Percentiles rank a stretch among this genome's conserved stretches.
Evolutionary conservation across 2,888 invertebrate genomes (phyloP).

Genomic region (Rhyacophila evoluta): DNA sequence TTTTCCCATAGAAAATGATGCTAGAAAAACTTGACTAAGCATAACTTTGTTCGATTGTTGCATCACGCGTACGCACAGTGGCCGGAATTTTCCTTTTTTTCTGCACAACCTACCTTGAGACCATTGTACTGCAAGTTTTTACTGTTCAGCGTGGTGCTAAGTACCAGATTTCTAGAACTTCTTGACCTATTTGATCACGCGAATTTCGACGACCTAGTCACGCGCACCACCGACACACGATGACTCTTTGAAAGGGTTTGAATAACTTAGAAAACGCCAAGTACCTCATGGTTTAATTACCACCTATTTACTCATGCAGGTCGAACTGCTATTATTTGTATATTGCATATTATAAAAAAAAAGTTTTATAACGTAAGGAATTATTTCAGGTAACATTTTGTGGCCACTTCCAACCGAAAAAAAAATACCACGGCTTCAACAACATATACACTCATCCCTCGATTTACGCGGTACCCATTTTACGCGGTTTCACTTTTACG

Average conservation of each 20-base stretch:
- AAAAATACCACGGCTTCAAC: no score
- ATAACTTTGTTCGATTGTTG: slow-evolving; percentile 29
- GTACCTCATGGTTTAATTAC: neutral
- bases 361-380: neutral
- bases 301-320: slow-evolving; percentile 4
- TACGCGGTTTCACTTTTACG: no score
- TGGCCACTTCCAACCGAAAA: no score
- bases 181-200: slow-evolving; percentile 55
- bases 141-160: slow-evolving; percentile 31
- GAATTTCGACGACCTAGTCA: slow-evolving; percentile 50
- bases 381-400: neutral
- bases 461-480: no score
- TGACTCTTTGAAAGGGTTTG: slow-evolving; percentile 41
- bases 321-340: neutral
- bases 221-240: slow-evolving; percentile 37
- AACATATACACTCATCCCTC: no score
- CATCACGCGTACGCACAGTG: slow-evolving; percentile 47
- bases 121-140: slow-evolving; percentile 35
- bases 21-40: slow-evolving; percentile 35
- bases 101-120: slow-evolving; percentile 11
- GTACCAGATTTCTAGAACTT: slow-evolving; percentile 49
- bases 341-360: neutral
- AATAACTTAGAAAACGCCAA: slow-evolving; percentile 4
- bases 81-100: slow-evolving; percentile 45
- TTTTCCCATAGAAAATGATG: slow-evolving; percentile 39